Evolutionary conservation across 2,113 vertebrate genomes (phyloP).

Genomic region (Laterallus jamaicensis): DNA sequence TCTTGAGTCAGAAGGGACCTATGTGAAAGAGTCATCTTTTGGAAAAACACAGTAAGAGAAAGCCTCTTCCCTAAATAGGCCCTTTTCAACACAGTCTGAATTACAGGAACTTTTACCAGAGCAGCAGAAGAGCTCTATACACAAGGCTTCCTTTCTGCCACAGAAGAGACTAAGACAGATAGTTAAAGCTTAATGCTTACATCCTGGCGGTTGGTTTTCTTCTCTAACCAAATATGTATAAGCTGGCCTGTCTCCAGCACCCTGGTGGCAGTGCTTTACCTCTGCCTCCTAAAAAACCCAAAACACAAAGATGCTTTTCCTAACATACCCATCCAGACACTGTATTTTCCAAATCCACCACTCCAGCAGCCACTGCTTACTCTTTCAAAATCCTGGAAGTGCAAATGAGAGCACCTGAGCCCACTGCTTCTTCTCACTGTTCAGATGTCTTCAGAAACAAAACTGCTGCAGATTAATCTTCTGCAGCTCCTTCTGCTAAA

Average conservation of each 20-base stretch:
- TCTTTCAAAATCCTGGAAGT: not conserved
- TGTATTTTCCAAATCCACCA: not conserved
- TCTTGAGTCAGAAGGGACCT: slow-evolving; percentile 4
- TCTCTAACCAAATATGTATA: not conserved
- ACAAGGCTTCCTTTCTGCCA: slow-evolving; percentile 26
- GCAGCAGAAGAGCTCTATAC: not conserved
- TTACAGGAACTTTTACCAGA: slow-evolving; percentile 6
- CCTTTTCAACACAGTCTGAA: slow-evolving; percentile 34
- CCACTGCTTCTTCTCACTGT: not conserved
- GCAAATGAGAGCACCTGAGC: not conserved
- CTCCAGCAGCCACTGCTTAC: not conserved
- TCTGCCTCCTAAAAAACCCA: not conserved
- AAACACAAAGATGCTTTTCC: not conserved
- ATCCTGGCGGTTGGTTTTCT: slow-evolving; percentile 33
- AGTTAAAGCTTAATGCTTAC: not conserved
- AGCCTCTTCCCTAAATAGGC: slow-evolving; percentile 28
- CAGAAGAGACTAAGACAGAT: not conserved
- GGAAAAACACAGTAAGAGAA: slow-evolving; percentile 51
- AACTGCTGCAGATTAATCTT: not conserved
- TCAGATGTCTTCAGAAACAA: not conserved
- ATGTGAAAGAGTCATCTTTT: not conserved
- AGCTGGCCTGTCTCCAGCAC: slow-evolving; percentile 18
- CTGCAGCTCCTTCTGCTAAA: not conserved
- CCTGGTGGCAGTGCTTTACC: not conserved
- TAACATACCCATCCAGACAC: not conserved